Conservation (phyloP, 2,113 vertebrate species). For the Sarotherodon lohbergeri region DNA sequence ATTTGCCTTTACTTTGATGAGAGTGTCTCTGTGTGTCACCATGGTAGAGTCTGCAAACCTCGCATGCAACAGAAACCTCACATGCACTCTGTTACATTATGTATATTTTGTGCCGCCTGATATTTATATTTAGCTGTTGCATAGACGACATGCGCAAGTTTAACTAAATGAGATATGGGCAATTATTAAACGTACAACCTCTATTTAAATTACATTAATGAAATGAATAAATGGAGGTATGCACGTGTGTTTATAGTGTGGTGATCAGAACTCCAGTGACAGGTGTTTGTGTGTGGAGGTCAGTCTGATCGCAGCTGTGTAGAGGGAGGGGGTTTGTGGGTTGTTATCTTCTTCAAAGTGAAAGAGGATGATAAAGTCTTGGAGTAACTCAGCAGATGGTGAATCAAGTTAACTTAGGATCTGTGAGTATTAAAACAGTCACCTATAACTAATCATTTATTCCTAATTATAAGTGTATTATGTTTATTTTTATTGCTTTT, state of each 20-base stretch:
- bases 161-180: background rate
- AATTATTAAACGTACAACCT: background rate
- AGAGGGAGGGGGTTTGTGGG: background rate
- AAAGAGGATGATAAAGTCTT: background rate
- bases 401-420: background rate
- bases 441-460: background rate
- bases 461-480: background rate
- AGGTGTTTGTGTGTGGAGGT: constrained; percentile 9
- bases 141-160: background rate
- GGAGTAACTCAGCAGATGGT: background rate
- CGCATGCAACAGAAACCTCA: background rate
- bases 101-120: background rate
- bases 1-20: constrained; percentile 13
- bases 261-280: background rate
- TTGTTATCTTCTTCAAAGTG: background rate
- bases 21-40: constrained; percentile 16
- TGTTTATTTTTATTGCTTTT: background rate
- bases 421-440: background rate
- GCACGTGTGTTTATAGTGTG: background rate
- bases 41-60: constrained; percentile 19
- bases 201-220: background rate
- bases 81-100: background rate
- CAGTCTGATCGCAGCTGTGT: background rate
- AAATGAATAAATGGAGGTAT: background rate
- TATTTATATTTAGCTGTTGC: background rate